These are phyloP conservation scores for Drosophila athabasca DNA, from an alignment of 1,140 invertebrate species.

Conservation along the genomic window DNA sequence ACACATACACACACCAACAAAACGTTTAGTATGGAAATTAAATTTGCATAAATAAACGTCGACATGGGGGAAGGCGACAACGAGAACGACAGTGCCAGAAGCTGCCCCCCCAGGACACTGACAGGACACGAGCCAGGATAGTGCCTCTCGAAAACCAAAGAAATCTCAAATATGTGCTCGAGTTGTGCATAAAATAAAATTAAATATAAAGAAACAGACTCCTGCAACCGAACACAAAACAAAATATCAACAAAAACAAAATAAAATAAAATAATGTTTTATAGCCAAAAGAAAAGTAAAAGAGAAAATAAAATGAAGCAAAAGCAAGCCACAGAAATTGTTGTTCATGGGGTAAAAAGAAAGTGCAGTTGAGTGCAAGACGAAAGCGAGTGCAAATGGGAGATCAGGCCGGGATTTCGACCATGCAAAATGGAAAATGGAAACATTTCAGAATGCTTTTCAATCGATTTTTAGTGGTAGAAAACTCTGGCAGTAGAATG, in stretches of 20 bases:
- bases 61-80: constrained; percentile 75
- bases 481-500: neutral
- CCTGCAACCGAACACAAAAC: constrained; percentile 16
- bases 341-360: constrained; percentile 20
- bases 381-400: constrained; percentile 3
- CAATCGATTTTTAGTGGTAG: neutral
- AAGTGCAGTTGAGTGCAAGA: constrained; percentile 54
- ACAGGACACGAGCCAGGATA: constrained; percentile 44
- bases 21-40: constrained; percentile 81
- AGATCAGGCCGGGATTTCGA: constrained; percentile 1
- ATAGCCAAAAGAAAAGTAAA: constrained; percentile 22
- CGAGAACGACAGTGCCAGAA: constrained; percentile 54
- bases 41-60: constrained; percentile 82
- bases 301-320: constrained; percentile 23
- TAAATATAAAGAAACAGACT: constrained; percentile 49
- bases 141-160: constrained; percentile 40
- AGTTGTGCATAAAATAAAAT: constrained; percentile 65
- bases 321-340: constrained; percentile 33
- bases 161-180: constrained; percentile 73
- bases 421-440: neutral
- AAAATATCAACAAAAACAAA: constrained; percentile 18
- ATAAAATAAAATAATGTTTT: constrained; percentile 28
- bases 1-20: constrained; percentile 23
- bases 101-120: constrained; percentile 53
- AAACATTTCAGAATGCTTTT: neutral